Base-by-base conservation (phyloP, 2,797 vertebrate genomes). In the Brachymystax lenok region DNA sequence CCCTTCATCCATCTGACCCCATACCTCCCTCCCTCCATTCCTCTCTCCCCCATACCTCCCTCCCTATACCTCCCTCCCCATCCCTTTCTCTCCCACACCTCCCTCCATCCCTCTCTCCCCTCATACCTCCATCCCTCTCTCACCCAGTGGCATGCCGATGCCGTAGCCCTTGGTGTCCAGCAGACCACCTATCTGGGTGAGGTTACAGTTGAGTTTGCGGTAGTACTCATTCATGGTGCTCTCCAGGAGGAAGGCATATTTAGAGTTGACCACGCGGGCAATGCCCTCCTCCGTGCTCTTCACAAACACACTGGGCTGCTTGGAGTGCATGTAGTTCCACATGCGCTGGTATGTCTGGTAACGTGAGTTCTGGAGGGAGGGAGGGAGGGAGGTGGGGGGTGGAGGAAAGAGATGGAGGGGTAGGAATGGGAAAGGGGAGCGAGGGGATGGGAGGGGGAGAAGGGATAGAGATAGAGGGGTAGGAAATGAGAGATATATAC, bases 131-230 rank as follows among this genome's bases (percentile, higher is more conserved):
- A 16, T 4, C 16, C 54, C 74, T 13, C 72, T 88, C 96, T 94
- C 94, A 99, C 98, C 97, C 90, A 98, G 90, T 71, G 98, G 97
- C 98, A 99, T 98, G 93, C 98, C 98, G 86, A 99, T 99, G 92
- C 98, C 98, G 74, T 99, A 99, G 94, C 98, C 98, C 94, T 99
- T 99, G 89, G 98, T 99, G 95, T 99, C 98, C 93, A 99, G 95
- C 89, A 99, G 95, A 80, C 98, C 98, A 84, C 97, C 97, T 71
- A 99, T 97, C 95, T 98, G 94, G 68, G 97, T 99, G 89, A 99
- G 97, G 92, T 99, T 98, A 90, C 98, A 99, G 95, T 98, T 98
- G 85, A 96, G 96, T 89, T 97, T 96, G 13, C 96, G 96, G 85
- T 99, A 95, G 93, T 98, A 99, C 93, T 99, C 97, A 76, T 98